Evolutionary conservation across 1,140 invertebrate genomes (phyloP).

Genomic region (Melitaea cinxia): DNA sequence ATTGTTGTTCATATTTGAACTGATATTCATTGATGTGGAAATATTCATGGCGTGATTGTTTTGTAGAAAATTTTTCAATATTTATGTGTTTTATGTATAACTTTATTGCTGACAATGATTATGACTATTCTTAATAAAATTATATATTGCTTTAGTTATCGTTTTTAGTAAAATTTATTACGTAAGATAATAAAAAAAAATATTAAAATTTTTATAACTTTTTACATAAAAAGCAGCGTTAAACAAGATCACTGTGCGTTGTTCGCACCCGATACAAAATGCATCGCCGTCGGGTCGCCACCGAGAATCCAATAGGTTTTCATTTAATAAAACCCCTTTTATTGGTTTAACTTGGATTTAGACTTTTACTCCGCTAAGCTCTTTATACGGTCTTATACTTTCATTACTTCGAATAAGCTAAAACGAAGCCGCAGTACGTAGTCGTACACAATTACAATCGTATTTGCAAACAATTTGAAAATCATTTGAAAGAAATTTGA

Average conservation of each 20-base stretch:
- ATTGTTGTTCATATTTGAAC: too few relatives aligned
- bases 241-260: constrained; percentile 40
- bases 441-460: neutral
- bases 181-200: too few relatives aligned
- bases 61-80: too few relatives aligned
- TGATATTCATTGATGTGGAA: too few relatives aligned
- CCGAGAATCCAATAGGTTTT: constrained; percentile 76
- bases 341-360: constrained; percentile 79
- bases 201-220: neutral
- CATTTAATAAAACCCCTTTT: constrained; percentile 78
- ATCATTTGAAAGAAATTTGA: neutral
- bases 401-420: constrained; percentile 31
- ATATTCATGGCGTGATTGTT: too few relatives aligned
- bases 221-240: constrained; percentile 7
- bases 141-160: too few relatives aligned
- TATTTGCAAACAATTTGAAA: neutral
- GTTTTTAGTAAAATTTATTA: too few relatives aligned
- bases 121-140: too few relatives aligned
- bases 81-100: too few relatives aligned
- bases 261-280: constrained; percentile 52
- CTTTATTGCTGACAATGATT: too few relatives aligned
- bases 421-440: constrained; percentile 25
- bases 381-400: constrained; percentile 44
- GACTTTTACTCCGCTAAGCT: constrained; percentile 60
- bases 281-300: constrained; percentile 56